Percentiles rank a stretch among this genome's conserved stretches.
Evolutionary conservation across 2,797 vertebrate genomes (phyloP).

Genomic region (Etheostoma perlongum): DNA sequence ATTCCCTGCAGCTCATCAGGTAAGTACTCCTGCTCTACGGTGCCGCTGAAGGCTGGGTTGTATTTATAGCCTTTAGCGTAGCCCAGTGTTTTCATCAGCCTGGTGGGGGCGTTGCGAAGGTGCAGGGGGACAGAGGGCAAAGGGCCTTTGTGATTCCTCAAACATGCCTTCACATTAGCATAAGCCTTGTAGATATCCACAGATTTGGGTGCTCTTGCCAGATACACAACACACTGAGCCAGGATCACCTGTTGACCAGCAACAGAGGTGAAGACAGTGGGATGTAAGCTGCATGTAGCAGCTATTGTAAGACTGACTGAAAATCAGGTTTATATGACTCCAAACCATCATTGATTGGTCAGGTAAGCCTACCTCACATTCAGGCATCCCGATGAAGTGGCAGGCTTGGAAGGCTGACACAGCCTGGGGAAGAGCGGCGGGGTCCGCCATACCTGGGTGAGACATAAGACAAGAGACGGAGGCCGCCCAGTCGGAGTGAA

Average conservation of each 20-base stretch:
- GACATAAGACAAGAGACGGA: conserved; percentile 32
- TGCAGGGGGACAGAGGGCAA: conserved; percentile 94
- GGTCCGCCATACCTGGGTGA: conserved; percentile 91
- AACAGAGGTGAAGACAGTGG: not conserved
- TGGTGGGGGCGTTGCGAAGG: conserved; percentile 93
- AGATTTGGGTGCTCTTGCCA: conserved; percentile 94
- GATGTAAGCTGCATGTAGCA: not conserved
- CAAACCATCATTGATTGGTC: not conserved
- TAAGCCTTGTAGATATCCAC: conserved; percentile 93
- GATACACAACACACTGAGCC: conserved; percentile 94
- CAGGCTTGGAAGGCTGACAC: conserved; percentile 96
- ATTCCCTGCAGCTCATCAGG: conserved; percentile 88
- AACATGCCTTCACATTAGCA: conserved; percentile 89
- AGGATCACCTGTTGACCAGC: conserved; percentile 89
- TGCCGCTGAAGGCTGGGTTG: conserved; percentile 87
- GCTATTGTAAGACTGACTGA: not conserved
- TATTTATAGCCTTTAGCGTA: conserved; percentile 95
- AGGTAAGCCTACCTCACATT: conserved; percentile 91
- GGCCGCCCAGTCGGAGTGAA: not conserved
- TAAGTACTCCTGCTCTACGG: conserved; percentile 93
- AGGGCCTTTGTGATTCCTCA: conserved; percentile 92
- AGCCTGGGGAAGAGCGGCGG: conserved; percentile 92
- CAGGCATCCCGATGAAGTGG: conserved; percentile 98
- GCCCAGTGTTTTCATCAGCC: conserved; percentile 93
- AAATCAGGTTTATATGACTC: not conserved